Evolutionary conservation across 2,113 vertebrate species (phyloP), one percentile per base, ranked within the genome.

Genomic region (Daubentonia madagascariensis): DNA sequence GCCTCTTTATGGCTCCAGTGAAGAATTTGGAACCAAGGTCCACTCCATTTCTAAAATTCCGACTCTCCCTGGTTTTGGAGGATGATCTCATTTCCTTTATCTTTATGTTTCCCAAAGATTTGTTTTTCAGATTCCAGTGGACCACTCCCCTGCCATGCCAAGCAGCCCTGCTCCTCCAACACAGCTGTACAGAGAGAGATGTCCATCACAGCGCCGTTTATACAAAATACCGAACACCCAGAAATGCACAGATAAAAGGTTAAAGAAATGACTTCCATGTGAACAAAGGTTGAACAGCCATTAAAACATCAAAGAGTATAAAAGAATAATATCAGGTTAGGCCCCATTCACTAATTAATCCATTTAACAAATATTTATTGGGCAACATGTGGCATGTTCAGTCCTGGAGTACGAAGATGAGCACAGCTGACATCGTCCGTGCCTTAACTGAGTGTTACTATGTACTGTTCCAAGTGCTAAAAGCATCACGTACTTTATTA

Each of bases 401-500:
- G 61, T 18, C 40, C 57, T 18, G 22, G 17, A 37, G 63, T 22
- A 30, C 11, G 32, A 28, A 17, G 1, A 1, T 50, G 59, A 50
- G 8, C 48, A 35, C 17, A 20, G 25, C 2, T 10, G 80, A 45
- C 4, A 0, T 1, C 6, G 43, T 22, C 35, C 0, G 6, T 3
- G 8, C 18, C 80, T 5, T 0, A 5, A 0, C 67, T 2, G 50
- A 6, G 13, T 0, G 3, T 4, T 20, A 0, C 50, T 9, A 2
- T 1, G 0, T 0, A 25, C 43, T 23, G 32, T 7, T 61, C 50
- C 22, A 5, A 0, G 0, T 28, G 35, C 57, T 65, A 9, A 45
- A 63, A 67, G 37, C 23, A 16, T n/a, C 85, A 5, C 28, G 0
- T 1, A 32, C 23, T 72, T 93, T 23, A 20, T 52, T 88, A 50